Evolutionary conservation across 2,113 vertebrate species (phyloP).

Genomic region (Sorex araneus): DNA sequence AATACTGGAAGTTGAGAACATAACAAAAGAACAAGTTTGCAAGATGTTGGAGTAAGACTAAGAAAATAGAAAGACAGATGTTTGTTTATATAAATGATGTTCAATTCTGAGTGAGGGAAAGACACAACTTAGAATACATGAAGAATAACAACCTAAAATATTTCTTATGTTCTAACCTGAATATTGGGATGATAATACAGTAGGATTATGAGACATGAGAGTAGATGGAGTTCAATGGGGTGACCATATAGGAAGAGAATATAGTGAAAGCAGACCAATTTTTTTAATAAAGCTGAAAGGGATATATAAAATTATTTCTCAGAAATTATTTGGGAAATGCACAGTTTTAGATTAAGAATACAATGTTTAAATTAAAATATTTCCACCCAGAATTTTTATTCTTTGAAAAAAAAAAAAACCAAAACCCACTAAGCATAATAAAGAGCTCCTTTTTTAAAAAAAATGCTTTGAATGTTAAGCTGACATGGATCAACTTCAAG

Average conservation of each 20-base stretch:
- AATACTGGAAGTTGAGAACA: background rate
- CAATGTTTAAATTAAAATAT: constrained; percentile 16
- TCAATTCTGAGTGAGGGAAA: background rate
- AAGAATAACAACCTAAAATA: background rate
- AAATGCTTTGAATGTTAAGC: too few species aligned
- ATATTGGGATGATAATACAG: background rate
- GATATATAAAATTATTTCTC: background rate
- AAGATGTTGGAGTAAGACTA: constrained; percentile 13
- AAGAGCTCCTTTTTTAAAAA: background rate
- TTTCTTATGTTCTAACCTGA: background rate
- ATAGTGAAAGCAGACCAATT: background rate
- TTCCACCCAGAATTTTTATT: background rate
- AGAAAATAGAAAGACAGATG: constrained; percentile 31
- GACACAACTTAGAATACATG: background rate
- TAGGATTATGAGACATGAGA: background rate
- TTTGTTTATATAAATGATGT: background rate
- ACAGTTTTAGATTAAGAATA: constrained; percentile 2
- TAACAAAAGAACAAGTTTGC: background rate
- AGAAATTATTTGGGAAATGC: background rate
- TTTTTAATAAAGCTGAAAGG: constrained; percentile 4
- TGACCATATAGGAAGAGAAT: background rate
- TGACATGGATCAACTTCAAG: background rate
- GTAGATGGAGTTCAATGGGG: constrained; percentile 1
- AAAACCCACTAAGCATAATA: background rate
- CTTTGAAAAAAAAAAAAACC: constrained; percentile 9